phyloP scores from a whole-genome alignment of 1,140 invertebrate species.

The Procambarus clarkii region DNA sequence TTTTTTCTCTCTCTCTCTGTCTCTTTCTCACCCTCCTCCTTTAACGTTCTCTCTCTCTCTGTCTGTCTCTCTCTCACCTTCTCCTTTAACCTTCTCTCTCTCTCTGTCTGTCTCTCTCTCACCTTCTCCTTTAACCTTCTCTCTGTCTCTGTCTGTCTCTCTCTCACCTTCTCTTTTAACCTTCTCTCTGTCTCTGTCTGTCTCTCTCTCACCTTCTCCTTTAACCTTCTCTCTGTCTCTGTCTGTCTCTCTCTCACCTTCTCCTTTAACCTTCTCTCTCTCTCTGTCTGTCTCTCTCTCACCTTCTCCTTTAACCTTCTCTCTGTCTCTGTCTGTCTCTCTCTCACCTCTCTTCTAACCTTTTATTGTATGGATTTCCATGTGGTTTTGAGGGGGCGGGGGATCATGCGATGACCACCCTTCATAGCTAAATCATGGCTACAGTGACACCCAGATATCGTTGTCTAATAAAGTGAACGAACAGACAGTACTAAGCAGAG shows the following conservation, averaged over 20 bases:
- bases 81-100: neutral
- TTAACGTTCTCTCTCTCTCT: neutral
- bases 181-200: neutral
- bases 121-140: neutral
- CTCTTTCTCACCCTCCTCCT: neutral
- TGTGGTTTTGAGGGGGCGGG: neutral
- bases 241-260: slow-evolving; percentile 22
- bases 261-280: neutral
- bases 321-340: neutral
- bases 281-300: slow-evolving; percentile 20
- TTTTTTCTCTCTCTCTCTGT: neutral
- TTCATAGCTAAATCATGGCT: slow-evolving; percentile 17
- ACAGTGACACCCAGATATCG: slow-evolving; percentile 19
- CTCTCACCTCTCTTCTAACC: neutral
- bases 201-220: neutral
- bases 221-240: neutral
- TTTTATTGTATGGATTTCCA: too few species aligned
- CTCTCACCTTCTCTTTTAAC: slow-evolving; percentile 6
- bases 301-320: neutral
- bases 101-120: neutral
- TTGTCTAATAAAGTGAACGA: slow-evolving; percentile 33
- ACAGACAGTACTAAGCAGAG: slow-evolving; percentile 1
- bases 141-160: slow-evolving; percentile 1
- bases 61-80: slow-evolving; percentile 26
- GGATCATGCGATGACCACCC: neutral